Base-by-base conservation (phyloP, 2,797 vertebrate species). In the Hypotaenidia okinawae region DNA sequence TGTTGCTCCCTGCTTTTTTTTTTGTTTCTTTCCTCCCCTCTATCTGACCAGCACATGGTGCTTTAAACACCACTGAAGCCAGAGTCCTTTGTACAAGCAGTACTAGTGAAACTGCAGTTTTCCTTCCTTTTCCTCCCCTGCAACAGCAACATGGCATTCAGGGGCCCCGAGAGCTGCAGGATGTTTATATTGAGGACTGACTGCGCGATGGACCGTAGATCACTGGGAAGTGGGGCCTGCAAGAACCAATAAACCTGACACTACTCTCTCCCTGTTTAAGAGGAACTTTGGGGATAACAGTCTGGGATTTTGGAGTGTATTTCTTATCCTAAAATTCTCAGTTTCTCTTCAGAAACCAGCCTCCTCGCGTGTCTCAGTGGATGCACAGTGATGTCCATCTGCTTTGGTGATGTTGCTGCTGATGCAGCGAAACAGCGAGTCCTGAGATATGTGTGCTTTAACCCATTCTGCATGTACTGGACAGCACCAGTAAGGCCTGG, bases 61-160 rank as follows among this genome's bases (percentile, higher is more conserved):
- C 54, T 59, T 83, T 49, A 68, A 84, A 64, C 22, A 19, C 45
- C 54, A 54, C 13, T 0, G 0, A 49, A 75, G 35, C 28, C 25
- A 22, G 64, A 47, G 35, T 15, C 51, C 39, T 94, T 62, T 41
- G 47, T 67, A 74, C 39, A 83, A 85, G 82, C 35, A 77, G n/a
- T 69, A 54, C 23, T 14, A 70, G 49, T 33, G 76, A 84, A 89
- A 58, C 33, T n/a, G 32, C 47, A 32, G 23, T 52, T 89, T 94
- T 88, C 58, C 69, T 93, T 93, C 91, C 72, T 84, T 90, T 69
- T 93, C 81, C 43, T 83, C 37, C 57, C 41, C 35, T 94, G 82
- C 41, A 70, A 25, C 9, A 82, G 70, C 0, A 0, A 66, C 9
- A 43, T 0, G 1, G 73, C 80, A 79, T 89, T 85, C 72, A 25